These are phyloP conservation scores for Chloroclystis v-ata DNA, from an alignment of 2,888 invertebrate genomes.

Conservation along the genomic window DNA sequence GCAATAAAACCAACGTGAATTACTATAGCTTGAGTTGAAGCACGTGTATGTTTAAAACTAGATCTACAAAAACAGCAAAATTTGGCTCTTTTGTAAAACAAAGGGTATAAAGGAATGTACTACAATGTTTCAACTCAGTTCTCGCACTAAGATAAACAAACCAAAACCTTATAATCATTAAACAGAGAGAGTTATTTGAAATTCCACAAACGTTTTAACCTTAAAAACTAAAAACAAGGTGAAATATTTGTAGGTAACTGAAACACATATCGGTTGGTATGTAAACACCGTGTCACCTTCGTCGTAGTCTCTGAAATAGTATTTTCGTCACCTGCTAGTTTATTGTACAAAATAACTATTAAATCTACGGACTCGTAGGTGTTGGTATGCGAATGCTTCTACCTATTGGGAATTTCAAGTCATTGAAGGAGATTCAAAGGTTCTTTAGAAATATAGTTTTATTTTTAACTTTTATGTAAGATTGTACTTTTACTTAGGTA, in stretches of 20 bases:
- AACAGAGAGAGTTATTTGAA: too few relatives aligned
- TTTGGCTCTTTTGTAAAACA: too few relatives aligned
- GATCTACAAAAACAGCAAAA: too few relatives aligned
- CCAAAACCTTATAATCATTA: too few relatives aligned
- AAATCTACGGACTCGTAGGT: slow-evolving; percentile 7
- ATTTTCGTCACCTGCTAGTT: slow-evolving; percentile 10
- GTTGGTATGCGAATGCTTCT: slow-evolving; percentile 9
- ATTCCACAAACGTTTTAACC: slow-evolving; percentile 4
- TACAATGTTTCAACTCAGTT: too few relatives aligned
- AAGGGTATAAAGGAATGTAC: too few relatives aligned
- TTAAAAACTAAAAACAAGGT: slow-evolving; percentile 6
- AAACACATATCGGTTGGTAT: neutral
- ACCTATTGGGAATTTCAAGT: neutral
- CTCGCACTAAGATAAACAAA: too few relatives aligned
- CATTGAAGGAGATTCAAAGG: neutral
- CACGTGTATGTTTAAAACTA: too few relatives aligned
- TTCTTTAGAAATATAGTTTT: neutral
- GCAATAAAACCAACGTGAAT: too few relatives aligned
- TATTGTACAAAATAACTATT: slow-evolving; percentile 14
- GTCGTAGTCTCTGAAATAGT: neutral
- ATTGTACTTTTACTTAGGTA: too few relatives aligned
- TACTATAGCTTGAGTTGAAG: too few relatives aligned
- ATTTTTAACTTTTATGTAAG: too few relatives aligned
- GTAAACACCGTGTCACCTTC: slow-evolving; percentile 4
- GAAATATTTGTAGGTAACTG: slow-evolving; percentile 7